Percentiles rank a stretch among this genome's conserved stretches.
These are phyloP conservation scores for Kryphioiulus occultus DNA, from an alignment of 2,888 invertebrate species.

Conservation along the genomic window DNA sequence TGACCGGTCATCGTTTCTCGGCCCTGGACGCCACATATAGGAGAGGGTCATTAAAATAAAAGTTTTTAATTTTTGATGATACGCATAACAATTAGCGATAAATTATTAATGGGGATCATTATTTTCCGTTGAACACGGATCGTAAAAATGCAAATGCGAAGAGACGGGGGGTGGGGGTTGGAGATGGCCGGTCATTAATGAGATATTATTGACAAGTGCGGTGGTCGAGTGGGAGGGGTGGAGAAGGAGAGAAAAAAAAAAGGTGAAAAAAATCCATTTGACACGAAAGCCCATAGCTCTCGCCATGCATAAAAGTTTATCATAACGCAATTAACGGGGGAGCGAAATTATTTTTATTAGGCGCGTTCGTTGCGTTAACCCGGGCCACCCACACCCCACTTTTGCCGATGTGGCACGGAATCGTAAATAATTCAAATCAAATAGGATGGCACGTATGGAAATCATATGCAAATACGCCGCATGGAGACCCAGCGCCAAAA, in stretches of 20 bases:
- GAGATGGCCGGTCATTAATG: slow-evolving; percentile 4
- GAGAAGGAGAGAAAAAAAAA: too few species aligned
- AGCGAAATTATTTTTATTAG: background rate
- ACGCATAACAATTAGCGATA: slow-evolving; percentile 23
- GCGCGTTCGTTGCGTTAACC: background rate
- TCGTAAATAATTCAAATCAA: slow-evolving; percentile 23
- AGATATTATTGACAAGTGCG: slow-evolving; percentile 2
- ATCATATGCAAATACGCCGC: background rate
- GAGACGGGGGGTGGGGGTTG: too few species aligned
- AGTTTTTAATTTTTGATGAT: slow-evolving; percentile 15
- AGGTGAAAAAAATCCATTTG: slow-evolving; percentile 23
- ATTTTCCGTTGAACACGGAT: slow-evolving; percentile 14
- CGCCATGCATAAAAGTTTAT: background rate
- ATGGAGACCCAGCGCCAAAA: too few species aligned
- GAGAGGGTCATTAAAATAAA: slow-evolving; percentile 23
- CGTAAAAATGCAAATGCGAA: slow-evolving; percentile 22
- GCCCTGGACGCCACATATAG: background rate
- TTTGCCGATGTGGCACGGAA: background rate
- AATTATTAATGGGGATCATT: slow-evolving; percentile 13
- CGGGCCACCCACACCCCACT: background rate
- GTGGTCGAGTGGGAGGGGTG: background rate
- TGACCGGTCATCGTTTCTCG: background rate
- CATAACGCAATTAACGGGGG: background rate
- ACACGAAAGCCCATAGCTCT: background rate
- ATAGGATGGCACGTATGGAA: slow-evolving; percentile 6